Conservation (phyloP, 2,113 vertebrate genomes). For the Lampris incognitus region DNA sequence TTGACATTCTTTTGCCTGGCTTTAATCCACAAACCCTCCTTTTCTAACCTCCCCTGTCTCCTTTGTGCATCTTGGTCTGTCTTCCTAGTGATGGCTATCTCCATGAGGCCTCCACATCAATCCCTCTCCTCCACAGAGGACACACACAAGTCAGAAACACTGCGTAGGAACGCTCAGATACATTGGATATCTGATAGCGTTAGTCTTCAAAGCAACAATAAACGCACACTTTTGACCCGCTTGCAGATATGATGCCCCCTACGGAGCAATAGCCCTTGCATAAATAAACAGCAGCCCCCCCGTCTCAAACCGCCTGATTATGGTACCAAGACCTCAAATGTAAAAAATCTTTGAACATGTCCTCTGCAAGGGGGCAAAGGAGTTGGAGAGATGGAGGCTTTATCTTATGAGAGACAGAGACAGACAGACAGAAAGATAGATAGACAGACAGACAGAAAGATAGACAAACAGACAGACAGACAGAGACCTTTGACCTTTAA, state of each 20-base stretch:
- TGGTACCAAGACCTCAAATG: conserved; percentile 71
- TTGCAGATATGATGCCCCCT: conserved; percentile 71
- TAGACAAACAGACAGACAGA: too few relatives aligned
- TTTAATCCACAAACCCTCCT: conserved; percentile 10
- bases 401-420: conserved; percentile 62
- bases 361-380: conserved; percentile 52
- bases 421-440: too few relatives aligned
- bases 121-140: conserved; percentile 53
- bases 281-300: conserved; percentile 75
- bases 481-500: too few relatives aligned
- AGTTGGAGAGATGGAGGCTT: conserved; percentile 62
- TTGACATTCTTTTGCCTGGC: conserved; percentile 15
- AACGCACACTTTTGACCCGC: conserved; percentile 63
- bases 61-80: conserved; percentile 16
- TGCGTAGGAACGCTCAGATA: conserved; percentile 28
- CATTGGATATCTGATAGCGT: conserved; percentile 69
- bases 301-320: conserved; percentile 76
- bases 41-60: conserved; percentile 23
- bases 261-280: conserved; percentile 69
- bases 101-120: conserved; percentile 66
- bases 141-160: conserved; percentile 67
- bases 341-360: conserved; percentile 70
- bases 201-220: conserved; percentile 57
- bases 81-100: conserved; percentile 59
- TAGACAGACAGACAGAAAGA: too few relatives aligned